A percentile compares a stretch with the other conserved stretches of the same genome.
Conservation (phyloP, 1,140 invertebrate species). For the Macrobrachium rosenbergii region DNA sequence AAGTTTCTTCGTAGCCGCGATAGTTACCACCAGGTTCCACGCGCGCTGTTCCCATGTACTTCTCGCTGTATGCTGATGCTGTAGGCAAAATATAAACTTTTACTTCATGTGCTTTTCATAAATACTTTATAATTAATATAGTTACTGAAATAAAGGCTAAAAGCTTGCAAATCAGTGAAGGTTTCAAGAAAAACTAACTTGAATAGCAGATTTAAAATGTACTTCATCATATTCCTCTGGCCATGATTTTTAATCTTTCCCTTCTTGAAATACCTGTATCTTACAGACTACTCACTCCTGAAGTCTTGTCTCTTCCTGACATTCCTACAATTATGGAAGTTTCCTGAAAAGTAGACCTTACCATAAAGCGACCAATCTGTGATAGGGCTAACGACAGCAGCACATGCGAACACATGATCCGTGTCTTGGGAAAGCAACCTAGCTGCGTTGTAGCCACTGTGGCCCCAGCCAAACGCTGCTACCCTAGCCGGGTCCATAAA, state of each 20-base stretch:
- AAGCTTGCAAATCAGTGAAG: no score
- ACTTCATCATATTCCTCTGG: no score
- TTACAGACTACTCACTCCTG: no score
- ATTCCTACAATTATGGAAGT: background rate
- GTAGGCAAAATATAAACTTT: background rate
- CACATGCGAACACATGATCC: constrained; percentile 86
- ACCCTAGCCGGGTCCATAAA: constrained; percentile 88
- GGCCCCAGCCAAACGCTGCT: constrained; percentile 91
- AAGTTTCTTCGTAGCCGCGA: constrained; percentile 89
- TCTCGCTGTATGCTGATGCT: constrained; percentile 83
- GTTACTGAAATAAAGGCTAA: background rate
- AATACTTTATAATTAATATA: background rate
- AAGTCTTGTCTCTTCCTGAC: no score
- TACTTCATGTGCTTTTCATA: background rate
- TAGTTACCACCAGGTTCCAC: constrained; percentile 87
- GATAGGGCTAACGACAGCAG: constrained; percentile 90
- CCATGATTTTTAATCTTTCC: background rate
- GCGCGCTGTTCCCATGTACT: constrained; percentile 83
- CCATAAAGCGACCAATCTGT: constrained; percentile 94
- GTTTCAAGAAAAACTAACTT: no score
- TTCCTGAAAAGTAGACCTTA: constrained; percentile 72
- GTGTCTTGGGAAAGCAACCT: constrained; percentile 83
- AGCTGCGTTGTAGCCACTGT: constrained; percentile 89
- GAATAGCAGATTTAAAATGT: no score
- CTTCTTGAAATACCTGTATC: background rate